These are phyloP conservation scores for Pangasianodon hypophthalmus DNA, from an alignment of 2,113 vertebrate species.

Conservation along the genomic window DNA sequence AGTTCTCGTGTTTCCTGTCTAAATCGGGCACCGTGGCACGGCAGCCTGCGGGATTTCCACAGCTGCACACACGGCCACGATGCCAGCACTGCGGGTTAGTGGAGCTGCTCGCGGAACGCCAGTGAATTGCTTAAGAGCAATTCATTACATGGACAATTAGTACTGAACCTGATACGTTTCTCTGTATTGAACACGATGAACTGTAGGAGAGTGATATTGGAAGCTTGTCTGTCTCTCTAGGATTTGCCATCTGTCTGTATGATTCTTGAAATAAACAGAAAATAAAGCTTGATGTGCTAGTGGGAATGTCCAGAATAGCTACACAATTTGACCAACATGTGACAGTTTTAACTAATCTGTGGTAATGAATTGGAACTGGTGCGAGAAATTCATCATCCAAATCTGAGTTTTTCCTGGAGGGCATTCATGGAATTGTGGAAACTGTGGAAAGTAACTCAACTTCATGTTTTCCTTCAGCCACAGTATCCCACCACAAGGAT, in stretches of 20 bases:
- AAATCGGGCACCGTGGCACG: conserved; percentile 33
- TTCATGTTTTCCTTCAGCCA: conserved; percentile 15
- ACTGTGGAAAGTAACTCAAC: neutral
- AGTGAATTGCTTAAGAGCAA: neutral
- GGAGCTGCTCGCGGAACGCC: neutral
- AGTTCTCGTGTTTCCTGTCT: conserved; percentile 49
- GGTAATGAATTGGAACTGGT: conserved; percentile 18
- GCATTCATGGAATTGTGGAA: conserved; percentile 11
- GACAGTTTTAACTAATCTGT: conserved; percentile 26
- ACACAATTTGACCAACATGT: neutral
- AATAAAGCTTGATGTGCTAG: neutral
- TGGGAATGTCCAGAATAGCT: neutral
- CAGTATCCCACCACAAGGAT: conserved; percentile 27
- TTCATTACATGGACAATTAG: conserved; percentile 23
- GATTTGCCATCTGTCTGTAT: neutral
- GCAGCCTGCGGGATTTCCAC: conserved; percentile 45
- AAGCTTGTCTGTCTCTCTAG: neutral
- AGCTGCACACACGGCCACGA: conserved; percentile 19
- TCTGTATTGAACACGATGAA: neutral
- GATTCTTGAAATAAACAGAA: conserved; percentile 10
- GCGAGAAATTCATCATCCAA: neutral
- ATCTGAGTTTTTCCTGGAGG: conserved; percentile 32
- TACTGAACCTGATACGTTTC: neutral
- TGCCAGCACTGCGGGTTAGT: conserved; percentile 25
- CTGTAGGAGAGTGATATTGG: neutral